phyloP scores from a whole-genome alignment of 2,888 invertebrate genomes.

The Steinernema carpocapsae region DNA sequence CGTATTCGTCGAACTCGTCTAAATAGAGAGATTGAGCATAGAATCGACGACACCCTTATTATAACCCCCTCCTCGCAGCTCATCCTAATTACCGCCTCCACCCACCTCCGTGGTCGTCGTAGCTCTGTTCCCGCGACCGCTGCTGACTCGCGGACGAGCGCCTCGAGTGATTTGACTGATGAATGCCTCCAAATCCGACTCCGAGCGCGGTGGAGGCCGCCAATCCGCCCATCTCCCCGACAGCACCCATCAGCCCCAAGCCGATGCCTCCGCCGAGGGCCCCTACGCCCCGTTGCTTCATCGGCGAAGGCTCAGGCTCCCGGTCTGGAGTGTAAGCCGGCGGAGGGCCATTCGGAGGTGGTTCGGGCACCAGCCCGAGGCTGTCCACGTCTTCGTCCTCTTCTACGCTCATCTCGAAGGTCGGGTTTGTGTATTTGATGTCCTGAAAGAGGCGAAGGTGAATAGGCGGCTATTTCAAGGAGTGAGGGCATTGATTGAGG shows the following conservation, averaged over 20 bases:
- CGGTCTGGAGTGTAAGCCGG: slow-evolving; percentile 24
- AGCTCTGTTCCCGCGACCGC: slow-evolving; percentile 10
- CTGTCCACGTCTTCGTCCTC: slow-evolving; percentile 25
- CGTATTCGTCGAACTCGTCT: not conserved
- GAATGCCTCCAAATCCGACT: slow-evolving; percentile 34
- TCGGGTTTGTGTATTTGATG: slow-evolving; percentile 23
- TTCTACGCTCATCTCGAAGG: slow-evolving; percentile 25
- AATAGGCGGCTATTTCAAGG: not conserved
- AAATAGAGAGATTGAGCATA: not conserved
- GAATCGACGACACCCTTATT: slow-evolving; percentile 35
- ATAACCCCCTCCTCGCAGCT: too few relatives aligned
- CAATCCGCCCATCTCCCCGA: slow-evolving; percentile 31
- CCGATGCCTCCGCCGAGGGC: not conserved
- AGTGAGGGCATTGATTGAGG: not conserved
- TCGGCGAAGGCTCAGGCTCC: not conserved
- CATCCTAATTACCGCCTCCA: too few relatives aligned
- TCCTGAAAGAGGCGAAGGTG: not conserved
- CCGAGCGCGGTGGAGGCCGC: slow-evolving; percentile 25
- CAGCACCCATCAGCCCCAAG: slow-evolving; percentile 11
- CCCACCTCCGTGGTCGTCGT: slow-evolving; percentile 23
- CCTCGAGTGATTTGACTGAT: slow-evolving; percentile 11
- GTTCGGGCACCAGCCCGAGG: slow-evolving; percentile 1
- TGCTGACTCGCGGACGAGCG: slow-evolving; percentile 1
- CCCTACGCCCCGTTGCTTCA: not conserved
- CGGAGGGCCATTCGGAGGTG: not conserved